Conservation (phyloP, 2,888 invertebrate genomes). For the Chrysomela aeneicollis region DNA sequence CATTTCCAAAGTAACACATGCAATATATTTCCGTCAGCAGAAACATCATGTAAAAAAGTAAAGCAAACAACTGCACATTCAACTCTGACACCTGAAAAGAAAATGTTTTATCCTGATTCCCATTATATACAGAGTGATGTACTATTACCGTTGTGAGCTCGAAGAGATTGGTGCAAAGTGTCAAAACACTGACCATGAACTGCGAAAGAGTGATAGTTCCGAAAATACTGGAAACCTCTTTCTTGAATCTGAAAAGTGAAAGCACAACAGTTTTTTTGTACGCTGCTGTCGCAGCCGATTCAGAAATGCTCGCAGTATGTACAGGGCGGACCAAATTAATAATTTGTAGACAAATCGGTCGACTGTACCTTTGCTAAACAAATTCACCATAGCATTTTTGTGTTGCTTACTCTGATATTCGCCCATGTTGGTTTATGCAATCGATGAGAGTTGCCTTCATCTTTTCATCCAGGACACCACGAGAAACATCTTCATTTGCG, state of each 20-base stretch:
- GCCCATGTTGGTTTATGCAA: slow-evolving; percentile 37
- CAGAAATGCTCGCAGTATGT: too few species aligned
- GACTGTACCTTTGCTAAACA: too few species aligned
- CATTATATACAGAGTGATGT: neutral
- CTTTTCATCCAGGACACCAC: slow-evolving; percentile 19
- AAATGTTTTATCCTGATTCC: neutral
- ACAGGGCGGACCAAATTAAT: too few species aligned
- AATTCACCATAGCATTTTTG: too few species aligned
- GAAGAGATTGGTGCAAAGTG: slow-evolving; percentile 29
- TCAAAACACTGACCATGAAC: slow-evolving; percentile 22
- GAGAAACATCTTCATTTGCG: neutral
- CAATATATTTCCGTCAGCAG: slow-evolving; percentile 66
- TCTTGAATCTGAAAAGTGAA: slow-evolving; percentile 18
- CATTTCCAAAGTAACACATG: slow-evolving; percentile 68
- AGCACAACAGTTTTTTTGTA: too few species aligned
- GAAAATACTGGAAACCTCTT: slow-evolving; percentile 23
- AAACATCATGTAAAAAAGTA: slow-evolving; percentile 65
- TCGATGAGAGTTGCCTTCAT: slow-evolving; percentile 32
- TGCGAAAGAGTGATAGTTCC: slow-evolving; percentile 14
- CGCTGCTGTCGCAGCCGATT: too few species aligned
- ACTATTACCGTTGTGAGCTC: slow-evolving; percentile 22
- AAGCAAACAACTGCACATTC: slow-evolving; percentile 60
- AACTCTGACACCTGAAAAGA: slow-evolving; percentile 39
- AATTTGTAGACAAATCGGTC: too few species aligned
- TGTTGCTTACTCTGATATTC: slow-evolving; percentile 39